Percentiles rank a stretch among this genome's conserved stretches.
phyloP scores from a whole-genome alignment of 1,140 invertebrate genomes.

The Phenacoccus solenopsis region DNA sequence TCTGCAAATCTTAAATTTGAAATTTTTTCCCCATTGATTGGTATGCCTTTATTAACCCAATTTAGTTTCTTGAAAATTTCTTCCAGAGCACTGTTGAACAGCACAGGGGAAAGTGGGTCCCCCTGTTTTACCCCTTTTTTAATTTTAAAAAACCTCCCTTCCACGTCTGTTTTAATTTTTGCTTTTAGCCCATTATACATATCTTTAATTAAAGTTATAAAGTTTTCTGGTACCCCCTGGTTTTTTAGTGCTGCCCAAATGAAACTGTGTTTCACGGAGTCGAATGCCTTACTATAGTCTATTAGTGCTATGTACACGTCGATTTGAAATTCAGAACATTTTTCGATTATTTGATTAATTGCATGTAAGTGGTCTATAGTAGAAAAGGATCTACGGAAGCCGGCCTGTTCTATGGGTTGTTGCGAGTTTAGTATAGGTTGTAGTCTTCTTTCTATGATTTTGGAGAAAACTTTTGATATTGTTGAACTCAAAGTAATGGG shows the following conservation, averaged over 20 bases:
- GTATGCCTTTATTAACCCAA: conserved; percentile 24
- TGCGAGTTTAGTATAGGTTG: conserved; percentile 26
- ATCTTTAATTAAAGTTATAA: not conserved
- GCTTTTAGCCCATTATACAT: not conserved
- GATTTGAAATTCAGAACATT: conserved; percentile 19
- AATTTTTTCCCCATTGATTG: conserved; percentile 27
- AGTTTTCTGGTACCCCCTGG: not conserved
- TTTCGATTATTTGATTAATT: conserved; percentile 20
- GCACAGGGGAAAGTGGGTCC: conserved; percentile 23
- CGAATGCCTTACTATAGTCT: conserved; percentile 19
- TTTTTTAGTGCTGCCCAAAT: not conserved
- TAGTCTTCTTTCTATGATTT: conserved; percentile 25
- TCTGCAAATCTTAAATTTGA: conserved; percentile 32
- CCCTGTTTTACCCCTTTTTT: conserved; percentile 22
- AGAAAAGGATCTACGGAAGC: conserved; percentile 29
- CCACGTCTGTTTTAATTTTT: not conserved
- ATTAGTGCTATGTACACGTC: conserved; percentile 6
- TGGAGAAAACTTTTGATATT: conserved; percentile 28
- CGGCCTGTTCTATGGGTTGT: conserved; percentile 31
- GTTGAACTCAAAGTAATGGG: conserved; percentile 29
- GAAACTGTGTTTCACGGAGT: not conserved
- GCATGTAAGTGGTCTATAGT: conserved; percentile 22
- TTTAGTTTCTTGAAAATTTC: conserved; percentile 25
- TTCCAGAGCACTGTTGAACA: conserved; percentile 25
- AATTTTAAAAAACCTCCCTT: not conserved